Evolutionary conservation across 2,888 invertebrate genomes (phyloP).

Genomic region (Choristoneura rosaceana): DNA sequence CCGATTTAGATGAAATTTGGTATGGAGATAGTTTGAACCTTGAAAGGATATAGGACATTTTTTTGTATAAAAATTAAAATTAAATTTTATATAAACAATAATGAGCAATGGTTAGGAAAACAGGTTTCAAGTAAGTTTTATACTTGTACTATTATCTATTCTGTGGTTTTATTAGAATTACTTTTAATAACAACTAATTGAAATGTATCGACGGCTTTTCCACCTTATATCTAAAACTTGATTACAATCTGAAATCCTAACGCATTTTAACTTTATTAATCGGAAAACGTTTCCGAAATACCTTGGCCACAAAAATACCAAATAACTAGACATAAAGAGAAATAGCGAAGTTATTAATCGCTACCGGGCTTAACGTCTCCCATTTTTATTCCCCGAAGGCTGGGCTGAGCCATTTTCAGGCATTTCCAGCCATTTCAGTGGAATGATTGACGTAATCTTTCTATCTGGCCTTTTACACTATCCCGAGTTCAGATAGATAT

Average conservation of each 20-base stretch:
- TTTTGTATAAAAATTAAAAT: too few species aligned
- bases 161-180: too few species aligned
- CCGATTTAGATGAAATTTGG: too few species aligned
- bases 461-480: conserved; percentile 31
- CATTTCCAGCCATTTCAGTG: conserved; percentile 12
- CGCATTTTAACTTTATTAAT: neutral
- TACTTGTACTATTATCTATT: too few species aligned
- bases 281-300: neutral
- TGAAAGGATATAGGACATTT: too few species aligned
- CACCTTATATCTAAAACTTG: too few species aligned
- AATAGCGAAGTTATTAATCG: conserved; percentile 28
- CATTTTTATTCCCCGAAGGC: conserved; percentile 26
- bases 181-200: too few species aligned
- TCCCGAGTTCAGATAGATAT: conserved; percentile 17
- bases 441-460: conserved; percentile 33
- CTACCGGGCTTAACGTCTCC: conserved; percentile 13
- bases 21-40: too few species aligned
- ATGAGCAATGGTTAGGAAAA: too few species aligned
- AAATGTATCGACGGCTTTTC: too few species aligned
- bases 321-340: conserved; percentile 7
- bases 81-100: too few species aligned
- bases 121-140: too few species aligned
- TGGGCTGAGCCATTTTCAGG: conserved; percentile 12
- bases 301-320: neutral
- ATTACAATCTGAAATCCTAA: neutral